Evolutionary conservation across 1,140 invertebrate species (phyloP), one percentile per base, ranked within the genome.

Genomic region (Xylocopa sonorina): DNA sequence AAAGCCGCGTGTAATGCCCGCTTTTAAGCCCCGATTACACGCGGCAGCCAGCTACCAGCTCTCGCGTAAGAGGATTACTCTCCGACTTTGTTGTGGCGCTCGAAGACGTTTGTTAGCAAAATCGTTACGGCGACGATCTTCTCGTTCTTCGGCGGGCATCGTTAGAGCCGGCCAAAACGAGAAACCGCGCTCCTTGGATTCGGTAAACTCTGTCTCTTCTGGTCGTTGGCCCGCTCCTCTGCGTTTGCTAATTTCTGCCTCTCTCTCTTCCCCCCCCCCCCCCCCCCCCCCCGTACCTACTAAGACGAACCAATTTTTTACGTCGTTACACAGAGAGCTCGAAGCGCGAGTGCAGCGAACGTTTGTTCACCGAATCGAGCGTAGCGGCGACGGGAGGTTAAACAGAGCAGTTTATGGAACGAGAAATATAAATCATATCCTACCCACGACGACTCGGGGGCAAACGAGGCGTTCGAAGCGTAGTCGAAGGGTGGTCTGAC

Each of bases 91-190:
- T 91, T 91, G 90, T 91, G 90, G 90, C 83, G 79, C 85, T 86
- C 82, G 80, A 91, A 91, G 90, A 91, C 89, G 90, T 91, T 91
- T 89, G 86, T 91, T 91, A 91, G 83, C 79, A 85, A 86, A 90
- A 89, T 91, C 87, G 87, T 82, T 73, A 80, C 55, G 64, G 64
- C 60, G 80, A 55, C 76, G 83, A 85, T 71, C 62, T 43, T 66
- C 63, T 43, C 24, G 71, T 76, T 81, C 71, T 84, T 78, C 64
- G 78, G 12, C 60, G 21, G 62, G 64, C 51, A n/a, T 64, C 57
- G 82, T 84, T 85, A 78, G 77, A 48, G 64, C 62, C 27, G 24
- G 0, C 53, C 18, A 41, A 60, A 77, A 69, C 75, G 66, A 2
- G 75, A 71, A 78, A 78, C 75, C 77, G 58, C 77, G 77, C 69